phyloP scores from a whole-genome alignment of 2,888 invertebrate species.

The Caenorhabditis becei region DNA sequence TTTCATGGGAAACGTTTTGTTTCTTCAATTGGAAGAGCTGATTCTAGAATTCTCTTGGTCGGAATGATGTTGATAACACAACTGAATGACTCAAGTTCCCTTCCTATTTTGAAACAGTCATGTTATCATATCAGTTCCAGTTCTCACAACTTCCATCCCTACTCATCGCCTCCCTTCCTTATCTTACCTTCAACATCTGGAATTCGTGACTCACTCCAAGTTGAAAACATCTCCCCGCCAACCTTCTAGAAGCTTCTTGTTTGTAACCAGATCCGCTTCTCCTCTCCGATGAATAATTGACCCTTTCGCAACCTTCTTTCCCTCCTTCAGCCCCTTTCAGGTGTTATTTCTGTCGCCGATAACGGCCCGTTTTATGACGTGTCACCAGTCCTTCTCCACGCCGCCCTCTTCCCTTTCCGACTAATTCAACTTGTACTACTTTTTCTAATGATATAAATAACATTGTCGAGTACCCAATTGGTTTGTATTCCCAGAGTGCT shows the following conservation, averaged over 20 bases:
- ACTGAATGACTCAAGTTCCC: no score
- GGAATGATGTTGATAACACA: no score
- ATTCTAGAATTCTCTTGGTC: no score
- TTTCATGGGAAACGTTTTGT: no score
- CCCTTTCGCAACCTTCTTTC: neutral
- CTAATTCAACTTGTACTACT: neutral
- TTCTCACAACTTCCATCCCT: no score
- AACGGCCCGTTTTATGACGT: conserved; percentile 3
- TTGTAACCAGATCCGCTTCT: conserved; percentile 45
- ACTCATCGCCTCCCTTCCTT: no score
- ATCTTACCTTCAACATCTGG: no score
- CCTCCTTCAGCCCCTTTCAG: conserved; percentile 1
- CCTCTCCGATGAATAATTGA: conserved; percentile 28
- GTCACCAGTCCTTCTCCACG: neutral
- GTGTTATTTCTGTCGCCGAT: conserved; percentile 25
- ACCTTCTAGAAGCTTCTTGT: conserved; percentile 11
- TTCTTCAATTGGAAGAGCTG: no score
- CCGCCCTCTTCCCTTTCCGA: neutral
- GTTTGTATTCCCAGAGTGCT: conserved; percentile 42
- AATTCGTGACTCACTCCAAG: neutral
- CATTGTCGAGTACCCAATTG: conserved; percentile 13
- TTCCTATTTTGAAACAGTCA: no score
- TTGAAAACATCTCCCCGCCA: conserved; percentile 11
- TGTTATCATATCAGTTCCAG: no score
- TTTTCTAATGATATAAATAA: conserved; percentile 42